Base-by-base conservation (phyloP, 37 sponge, comb jelly and placozoan genomes). In the Agelas oroides region DNA sequence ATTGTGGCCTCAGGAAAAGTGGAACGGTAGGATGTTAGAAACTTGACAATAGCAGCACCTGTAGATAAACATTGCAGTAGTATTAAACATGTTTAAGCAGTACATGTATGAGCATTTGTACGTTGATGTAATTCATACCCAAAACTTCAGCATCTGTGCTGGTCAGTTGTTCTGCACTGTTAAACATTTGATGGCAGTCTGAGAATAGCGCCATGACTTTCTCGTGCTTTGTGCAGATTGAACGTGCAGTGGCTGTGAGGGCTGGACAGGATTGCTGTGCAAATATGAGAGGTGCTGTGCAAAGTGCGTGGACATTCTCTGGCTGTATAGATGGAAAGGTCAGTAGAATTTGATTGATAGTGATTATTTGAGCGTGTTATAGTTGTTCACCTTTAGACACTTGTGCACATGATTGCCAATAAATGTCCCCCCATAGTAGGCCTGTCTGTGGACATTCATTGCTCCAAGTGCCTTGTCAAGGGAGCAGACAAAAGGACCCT, bases 381-480 rank as follows among this genome's bases (percentile, higher is more conserved):
- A n/a, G n/a, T n/a, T n/a, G n/a, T n/a, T n/a, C n/a, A 84, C 84
- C 84, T 84, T 84, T 36, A 84, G 36, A 41, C 62, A n/a, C 64
- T n/a, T 83, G 85, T 84, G 76, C 3, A 75, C 76, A 76, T 84
- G 85, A 59, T 85, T 85, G 25, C 86, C 86, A 8, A 85, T 57
- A 67, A 85, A 85, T 21, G 71, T 77, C 25, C 78, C 86, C 25
- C 78, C 77, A 58, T 85, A 41, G 57, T 85, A 85, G 27, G 77
- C 78, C 41, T 85, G 77, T 20, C 70, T 33, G 33, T 39, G 35
- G 0, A 86, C 79, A 71, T 78, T 52, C 27, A 85, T 33, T 17
- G 24, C 52, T 6, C n/a, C 28, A 30, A 86, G 60, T 27, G 53
- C 33, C 37, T 41, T 23, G n/a, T 86, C 63, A 8, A 77, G 30